Evolutionary conservation across 2,113 vertebrate species (phyloP).

Genomic region (Elachura formosa): DNA sequence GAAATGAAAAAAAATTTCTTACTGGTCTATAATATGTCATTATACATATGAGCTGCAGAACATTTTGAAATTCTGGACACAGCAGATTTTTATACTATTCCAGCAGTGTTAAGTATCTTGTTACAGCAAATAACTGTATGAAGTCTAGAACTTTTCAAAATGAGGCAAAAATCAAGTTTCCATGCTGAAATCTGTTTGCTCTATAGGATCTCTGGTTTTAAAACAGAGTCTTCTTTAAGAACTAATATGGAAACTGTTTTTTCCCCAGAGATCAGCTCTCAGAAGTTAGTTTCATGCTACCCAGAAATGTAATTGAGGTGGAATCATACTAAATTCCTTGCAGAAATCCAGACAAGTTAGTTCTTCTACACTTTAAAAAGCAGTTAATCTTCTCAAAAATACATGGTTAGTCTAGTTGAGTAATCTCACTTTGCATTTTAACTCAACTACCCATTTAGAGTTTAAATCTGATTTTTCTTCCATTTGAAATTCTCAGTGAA

Average conservation of each 20-base stretch:
- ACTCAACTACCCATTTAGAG: background rate
- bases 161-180: background rate
- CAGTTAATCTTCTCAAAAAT: background rate
- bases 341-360: background rate
- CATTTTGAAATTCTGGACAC: background rate
- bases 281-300: background rate
- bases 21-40: background rate
- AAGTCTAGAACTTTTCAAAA: background rate
- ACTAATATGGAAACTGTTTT: background rate
- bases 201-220: background rate
- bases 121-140: background rate
- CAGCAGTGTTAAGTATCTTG: background rate
- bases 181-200: background rate
- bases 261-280: background rate
- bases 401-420: background rate
- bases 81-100: background rate
- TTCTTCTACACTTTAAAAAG: background rate
- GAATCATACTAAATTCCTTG: background rate
- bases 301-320: background rate
- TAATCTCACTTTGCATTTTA: background rate
- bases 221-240: background rate
- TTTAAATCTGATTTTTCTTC: background rate
- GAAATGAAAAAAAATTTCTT: background rate
- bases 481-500: background rate
- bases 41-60: background rate